Percentiles rank a stretch among this genome's conserved stretches.
Evolutionary conservation across 1,140 invertebrate species (phyloP).

Genomic region (Diplogasteroides magnus): DNA sequence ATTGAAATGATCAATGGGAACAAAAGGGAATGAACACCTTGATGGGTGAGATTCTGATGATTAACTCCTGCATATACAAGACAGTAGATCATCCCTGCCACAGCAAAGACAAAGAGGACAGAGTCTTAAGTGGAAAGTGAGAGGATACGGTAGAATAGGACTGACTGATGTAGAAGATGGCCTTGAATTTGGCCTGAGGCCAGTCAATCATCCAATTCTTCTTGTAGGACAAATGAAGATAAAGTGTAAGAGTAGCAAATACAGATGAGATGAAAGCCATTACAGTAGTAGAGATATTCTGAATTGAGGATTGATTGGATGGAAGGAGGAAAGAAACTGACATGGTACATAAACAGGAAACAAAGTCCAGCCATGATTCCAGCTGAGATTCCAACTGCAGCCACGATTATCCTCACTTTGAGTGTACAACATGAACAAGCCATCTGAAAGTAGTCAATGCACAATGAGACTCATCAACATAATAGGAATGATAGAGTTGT

Average conservation of each 20-base stretch:
- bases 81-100: constrained; percentile 14
- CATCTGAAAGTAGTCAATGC: no score
- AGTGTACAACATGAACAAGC: no score
- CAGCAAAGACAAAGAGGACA: not conserved
- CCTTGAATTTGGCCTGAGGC: constrained; percentile 9
- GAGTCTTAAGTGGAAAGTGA: no score
- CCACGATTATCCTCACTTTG: not conserved
- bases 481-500: no score
- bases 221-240: constrained; percentile 24
- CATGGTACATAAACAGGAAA: not conserved
- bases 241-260: constrained; percentile 14
- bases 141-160: no score
- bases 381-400: not conserved
- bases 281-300: constrained; percentile 20
- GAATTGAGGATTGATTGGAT: constrained; percentile 3
- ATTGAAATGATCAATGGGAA: no score
- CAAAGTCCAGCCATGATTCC: not conserved
- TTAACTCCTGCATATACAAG: constrained; percentile 22
- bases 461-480: no score
- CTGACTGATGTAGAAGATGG: constrained; percentile 11
- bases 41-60: constrained; percentile 15
- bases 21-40: constrained; percentile 6
- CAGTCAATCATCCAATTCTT: constrained; percentile 18
- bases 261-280: constrained; percentile 15
- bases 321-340: not conserved